phyloP scores from a whole-genome alignment of 1,140 invertebrate genomes.

The Diploscapter pachys region DNA sequence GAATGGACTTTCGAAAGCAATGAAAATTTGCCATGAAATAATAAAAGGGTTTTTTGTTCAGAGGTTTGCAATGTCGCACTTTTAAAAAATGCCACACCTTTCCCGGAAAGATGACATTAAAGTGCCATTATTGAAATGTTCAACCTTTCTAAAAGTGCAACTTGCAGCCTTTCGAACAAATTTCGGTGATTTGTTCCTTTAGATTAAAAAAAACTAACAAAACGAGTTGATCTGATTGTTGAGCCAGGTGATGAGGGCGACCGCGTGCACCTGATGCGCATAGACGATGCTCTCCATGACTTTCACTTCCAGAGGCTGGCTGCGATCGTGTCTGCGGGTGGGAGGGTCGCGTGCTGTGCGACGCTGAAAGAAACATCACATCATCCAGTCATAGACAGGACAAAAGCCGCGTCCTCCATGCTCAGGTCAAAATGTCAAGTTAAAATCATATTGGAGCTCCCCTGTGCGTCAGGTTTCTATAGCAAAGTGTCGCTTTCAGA shows the following conservation, averaged over 20 bases:
- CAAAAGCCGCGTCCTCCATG: too few species aligned
- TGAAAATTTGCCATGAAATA: too few species aligned
- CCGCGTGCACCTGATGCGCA: slow-evolving; percentile 44
- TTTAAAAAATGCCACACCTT: background rate
- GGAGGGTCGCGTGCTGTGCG: slow-evolving; percentile 41
- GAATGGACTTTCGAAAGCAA: background rate
- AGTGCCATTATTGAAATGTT: too few species aligned
- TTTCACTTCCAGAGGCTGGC: slow-evolving; percentile 49
- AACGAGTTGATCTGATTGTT: slow-evolving; percentile 43
- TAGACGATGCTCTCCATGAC: slow-evolving; percentile 40
- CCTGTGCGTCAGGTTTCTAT: too few species aligned
- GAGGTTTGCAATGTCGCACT: background rate
- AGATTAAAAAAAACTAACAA: slow-evolving; percentile 28
- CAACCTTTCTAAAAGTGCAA: background rate
- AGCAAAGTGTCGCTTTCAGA: too few species aligned
- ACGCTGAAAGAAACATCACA: slow-evolving; percentile 28
- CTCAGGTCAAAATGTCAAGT: too few species aligned
- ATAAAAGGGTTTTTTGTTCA: background rate
- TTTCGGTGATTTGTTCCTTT: too few species aligned
- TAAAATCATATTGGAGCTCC: too few species aligned
- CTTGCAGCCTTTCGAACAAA: background rate
- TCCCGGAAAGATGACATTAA: too few species aligned
- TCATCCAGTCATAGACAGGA: too few species aligned
- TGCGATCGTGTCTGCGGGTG: slow-evolving; percentile 49
- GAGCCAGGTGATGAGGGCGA: slow-evolving; percentile 45